These are phyloP conservation scores for Didymodactylos carnosus DNA, from an alignment of 2,888 invertebrate genomes.

Conservation along the genomic window DNA sequence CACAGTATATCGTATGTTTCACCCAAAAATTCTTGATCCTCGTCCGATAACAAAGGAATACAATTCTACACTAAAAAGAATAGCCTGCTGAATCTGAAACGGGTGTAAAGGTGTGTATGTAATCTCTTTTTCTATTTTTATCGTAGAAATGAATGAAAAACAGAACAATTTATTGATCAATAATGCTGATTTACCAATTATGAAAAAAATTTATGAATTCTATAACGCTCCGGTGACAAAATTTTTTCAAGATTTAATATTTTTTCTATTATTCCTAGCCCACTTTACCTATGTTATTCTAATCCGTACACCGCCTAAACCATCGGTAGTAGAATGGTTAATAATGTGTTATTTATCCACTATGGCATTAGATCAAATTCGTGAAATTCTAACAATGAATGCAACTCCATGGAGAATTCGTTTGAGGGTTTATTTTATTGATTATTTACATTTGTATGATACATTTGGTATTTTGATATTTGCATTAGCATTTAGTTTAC, in stretches of 20 bases:
- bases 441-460: neutral
- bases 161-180: neutral
- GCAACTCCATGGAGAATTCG: neutral
- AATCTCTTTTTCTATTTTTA: too few species aligned
- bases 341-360: slow-evolving; percentile 59
- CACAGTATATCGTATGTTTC: too few species aligned
- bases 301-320: slow-evolving; percentile 55
- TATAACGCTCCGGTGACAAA: slow-evolving; percentile 96
- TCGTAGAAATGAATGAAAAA: too few species aligned
- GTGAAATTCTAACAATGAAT: neutral
- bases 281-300: slow-evolving; percentile 64
- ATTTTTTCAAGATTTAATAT: slow-evolving; percentile 89
- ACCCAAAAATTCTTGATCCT: too few species aligned
- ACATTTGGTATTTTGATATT: neutral
- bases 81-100: too few species aligned
- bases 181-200: neutral
- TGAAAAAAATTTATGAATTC: slow-evolving; percentile 60
- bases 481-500: neutral
- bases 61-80: too few species aligned
- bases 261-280: slow-evolving; percentile 48
- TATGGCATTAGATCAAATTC: neutral
- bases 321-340: slow-evolving; percentile 70
- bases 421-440: neutral
- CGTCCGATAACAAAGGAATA: too few species aligned
- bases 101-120: too few species aligned